phyloP scores from a whole-genome alignment of 2,113 vertebrate genomes.

The Podarcis raffonei region DNA sequence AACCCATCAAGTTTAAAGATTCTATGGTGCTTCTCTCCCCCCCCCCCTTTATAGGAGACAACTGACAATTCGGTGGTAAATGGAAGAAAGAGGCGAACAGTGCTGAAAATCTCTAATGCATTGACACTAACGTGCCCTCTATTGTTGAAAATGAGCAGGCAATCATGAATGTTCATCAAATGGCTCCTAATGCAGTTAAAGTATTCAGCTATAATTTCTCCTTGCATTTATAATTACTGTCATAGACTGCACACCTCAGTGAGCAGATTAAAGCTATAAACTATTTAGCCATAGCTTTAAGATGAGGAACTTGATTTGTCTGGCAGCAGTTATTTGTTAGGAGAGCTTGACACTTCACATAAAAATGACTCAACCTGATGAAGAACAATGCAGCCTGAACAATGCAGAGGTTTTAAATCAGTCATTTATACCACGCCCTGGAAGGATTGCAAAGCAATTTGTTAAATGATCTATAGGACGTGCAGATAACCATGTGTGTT shows the following conservation, averaged over 20 bases:
- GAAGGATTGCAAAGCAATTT: slow-evolving; percentile 76
- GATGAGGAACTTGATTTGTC: slow-evolving; percentile 95
- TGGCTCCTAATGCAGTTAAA: slow-evolving; percentile 99
- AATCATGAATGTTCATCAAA: slow-evolving; percentile 98
- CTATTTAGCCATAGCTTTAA: slow-evolving; percentile 97
- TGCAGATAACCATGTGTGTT: slow-evolving; percentile 63
- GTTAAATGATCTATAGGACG: slow-evolving; percentile 78
- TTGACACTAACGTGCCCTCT: slow-evolving; percentile 98
- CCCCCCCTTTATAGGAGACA: slow-evolving; percentile 86
- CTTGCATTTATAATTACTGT: slow-evolving; percentile 99
- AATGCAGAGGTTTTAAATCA: slow-evolving; percentile 86
- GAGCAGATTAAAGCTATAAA: slow-evolving; percentile 99
- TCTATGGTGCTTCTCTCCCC: slow-evolving; percentile 84
- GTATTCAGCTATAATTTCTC: slow-evolving; percentile 99
- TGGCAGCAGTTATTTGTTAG: slow-evolving; percentile 94
- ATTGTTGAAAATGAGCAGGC: slow-evolving; percentile 98
- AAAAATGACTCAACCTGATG: slow-evolving; percentile 88
- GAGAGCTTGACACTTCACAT: slow-evolving; percentile 90
- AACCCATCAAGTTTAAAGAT: slow-evolving; percentile 91
- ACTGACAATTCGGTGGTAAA: slow-evolving; percentile 97
- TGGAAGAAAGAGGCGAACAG: slow-evolving; percentile 89
- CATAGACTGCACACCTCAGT: slow-evolving; percentile 99
- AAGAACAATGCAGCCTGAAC: slow-evolving; percentile 85
- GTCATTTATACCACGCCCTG: slow-evolving; percentile 78
- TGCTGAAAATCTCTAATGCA: slow-evolving; percentile 93